phyloP scores from a whole-genome alignment of 2,888 invertebrate species.

The Cabera pusaria region DNA sequence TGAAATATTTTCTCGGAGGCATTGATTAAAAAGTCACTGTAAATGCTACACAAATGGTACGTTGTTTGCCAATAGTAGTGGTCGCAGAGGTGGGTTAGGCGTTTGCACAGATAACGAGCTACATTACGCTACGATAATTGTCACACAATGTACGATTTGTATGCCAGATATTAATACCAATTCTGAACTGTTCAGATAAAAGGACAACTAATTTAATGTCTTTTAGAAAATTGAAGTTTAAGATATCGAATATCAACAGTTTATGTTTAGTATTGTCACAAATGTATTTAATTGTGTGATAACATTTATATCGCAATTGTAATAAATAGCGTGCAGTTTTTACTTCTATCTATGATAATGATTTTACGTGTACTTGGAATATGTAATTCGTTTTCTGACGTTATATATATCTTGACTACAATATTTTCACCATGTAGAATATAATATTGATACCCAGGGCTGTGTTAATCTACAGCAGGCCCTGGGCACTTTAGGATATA shows the following conservation, averaged over 20 bases:
- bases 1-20: too few species aligned
- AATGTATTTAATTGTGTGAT: conserved; percentile 22
- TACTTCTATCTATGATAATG: too few species aligned
- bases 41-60: too few species aligned
- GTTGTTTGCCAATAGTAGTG: conserved; percentile 26
- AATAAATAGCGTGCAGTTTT: not conserved
- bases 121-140: conserved; percentile 49
- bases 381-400: too few species aligned
- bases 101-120: conserved; percentile 47
- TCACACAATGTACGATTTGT: conserved; percentile 50
- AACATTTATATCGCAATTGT: conserved; percentile 7
- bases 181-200: conserved; percentile 27
- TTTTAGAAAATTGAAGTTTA: conserved; percentile 24
- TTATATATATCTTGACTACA: too few species aligned
- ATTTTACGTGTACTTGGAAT: too few species aligned
- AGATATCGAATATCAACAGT: conserved; percentile 21
- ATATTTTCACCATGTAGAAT: too few species aligned
- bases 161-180: conserved; percentile 37
- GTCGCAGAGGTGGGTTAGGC: conserved; percentile 46
- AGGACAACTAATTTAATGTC: conserved; percentile 29
- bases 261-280: conserved; percentile 20
- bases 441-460: too few species aligned
- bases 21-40: too few species aligned
- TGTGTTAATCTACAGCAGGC: too few species aligned
- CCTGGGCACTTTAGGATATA: too few species aligned